Percentiles rank a stretch among this genome's conserved stretches.
Conservation (phyloP, 2,797 vertebrate genomes). For the Alauda arvensis region DNA sequence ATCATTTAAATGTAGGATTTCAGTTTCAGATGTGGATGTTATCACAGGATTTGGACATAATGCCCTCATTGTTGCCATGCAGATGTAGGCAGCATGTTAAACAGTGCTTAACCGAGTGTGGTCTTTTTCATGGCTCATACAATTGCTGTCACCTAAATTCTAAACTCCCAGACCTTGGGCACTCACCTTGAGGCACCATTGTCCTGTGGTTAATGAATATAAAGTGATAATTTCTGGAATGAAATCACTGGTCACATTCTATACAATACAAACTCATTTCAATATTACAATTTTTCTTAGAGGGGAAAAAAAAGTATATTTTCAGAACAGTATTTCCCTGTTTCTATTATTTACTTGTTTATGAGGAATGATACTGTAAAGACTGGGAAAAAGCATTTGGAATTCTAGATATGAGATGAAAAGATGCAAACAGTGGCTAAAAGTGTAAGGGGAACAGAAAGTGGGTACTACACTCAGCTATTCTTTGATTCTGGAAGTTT, state of each 20-base stretch:
- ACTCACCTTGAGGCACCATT: constrained; percentile 6
- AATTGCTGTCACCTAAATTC: constrained; percentile 9
- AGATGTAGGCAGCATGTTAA: constrained; percentile 9
- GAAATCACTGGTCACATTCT: not conserved
- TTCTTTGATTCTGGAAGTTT: not conserved
- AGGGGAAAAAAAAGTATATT: not conserved
- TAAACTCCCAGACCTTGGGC: not conserved
- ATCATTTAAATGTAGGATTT: constrained; percentile 7
- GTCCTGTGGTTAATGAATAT: constrained; percentile 12
- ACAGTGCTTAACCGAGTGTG: not conserved
- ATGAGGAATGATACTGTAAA: not conserved
- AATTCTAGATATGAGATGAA: not conserved
- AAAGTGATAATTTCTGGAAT: not conserved
- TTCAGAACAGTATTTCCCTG: not conserved
- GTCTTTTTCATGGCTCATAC: not conserved
- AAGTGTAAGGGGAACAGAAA: not conserved
- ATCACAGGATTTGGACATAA: constrained; percentile 18
- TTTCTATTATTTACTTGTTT: not conserved
- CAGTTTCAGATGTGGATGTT: constrained; percentile 1
- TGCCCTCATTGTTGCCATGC: not conserved
- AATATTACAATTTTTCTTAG: not conserved
- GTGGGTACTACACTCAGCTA: not conserved
- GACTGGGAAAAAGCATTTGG: not conserved
- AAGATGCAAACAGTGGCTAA: not conserved
- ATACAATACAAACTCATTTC: not conserved